phyloP scores from a whole-genome alignment of 2,113 vertebrate species.

The Pongo abelii region DNA sequence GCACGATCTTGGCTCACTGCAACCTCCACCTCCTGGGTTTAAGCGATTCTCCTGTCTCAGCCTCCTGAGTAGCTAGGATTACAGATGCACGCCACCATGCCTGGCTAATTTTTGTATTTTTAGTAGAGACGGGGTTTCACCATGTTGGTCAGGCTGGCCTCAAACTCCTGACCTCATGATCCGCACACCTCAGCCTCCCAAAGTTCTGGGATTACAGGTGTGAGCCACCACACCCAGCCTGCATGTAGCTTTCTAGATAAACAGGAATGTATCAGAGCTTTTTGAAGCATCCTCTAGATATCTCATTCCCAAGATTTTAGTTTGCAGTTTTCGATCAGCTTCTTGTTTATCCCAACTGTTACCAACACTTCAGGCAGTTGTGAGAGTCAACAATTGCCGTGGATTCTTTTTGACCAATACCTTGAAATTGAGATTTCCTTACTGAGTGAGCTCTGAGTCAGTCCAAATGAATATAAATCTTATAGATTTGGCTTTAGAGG shows the following conservation, averaged over 20 bases:
- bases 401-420: not conserved
- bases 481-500: not conserved
- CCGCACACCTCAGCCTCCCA: too few relatives aligned
- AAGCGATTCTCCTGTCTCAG: too few relatives aligned
- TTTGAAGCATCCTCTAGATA: not conserved
- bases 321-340: not conserved
- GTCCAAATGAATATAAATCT: not conserved
- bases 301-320: not conserved
- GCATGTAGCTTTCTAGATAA: not conserved
- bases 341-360: not conserved
- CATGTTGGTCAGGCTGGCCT: too few relatives aligned
- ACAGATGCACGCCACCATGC: accelerated
- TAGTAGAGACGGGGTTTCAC: too few relatives aligned
- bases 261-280: not conserved
- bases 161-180: too few relatives aligned
- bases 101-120: too few relatives aligned
- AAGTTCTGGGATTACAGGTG: too few relatives aligned
- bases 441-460: not conserved
- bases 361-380: not conserved
- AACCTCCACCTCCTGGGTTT: too few relatives aligned
- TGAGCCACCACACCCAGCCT: too few relatives aligned
- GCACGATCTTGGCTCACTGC: too few relatives aligned
- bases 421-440: not conserved
- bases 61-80: too few relatives aligned
- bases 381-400: not conserved